Percentiles rank a stretch among this genome's conserved stretches.
Conservation (phyloP, 2,113 vertebrate genomes). For the Illadopsis cleaveri region DNA sequence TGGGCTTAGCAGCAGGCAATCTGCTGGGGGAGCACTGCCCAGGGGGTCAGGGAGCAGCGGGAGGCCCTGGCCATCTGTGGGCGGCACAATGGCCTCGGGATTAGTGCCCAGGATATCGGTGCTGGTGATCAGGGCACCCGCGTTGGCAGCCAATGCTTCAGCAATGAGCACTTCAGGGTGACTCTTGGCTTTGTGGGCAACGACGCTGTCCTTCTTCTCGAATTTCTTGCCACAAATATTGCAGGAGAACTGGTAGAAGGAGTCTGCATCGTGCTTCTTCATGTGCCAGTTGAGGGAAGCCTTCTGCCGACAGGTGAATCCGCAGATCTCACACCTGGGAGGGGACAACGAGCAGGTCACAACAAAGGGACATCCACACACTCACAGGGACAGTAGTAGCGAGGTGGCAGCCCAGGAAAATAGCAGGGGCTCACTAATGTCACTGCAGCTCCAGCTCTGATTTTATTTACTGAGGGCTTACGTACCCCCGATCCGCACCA, state of each 20-base stretch:
- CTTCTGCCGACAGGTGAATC: conserved; percentile 98
- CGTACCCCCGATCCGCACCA: background rate
- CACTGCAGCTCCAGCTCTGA: background rate
- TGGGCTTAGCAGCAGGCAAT: conserved; percentile 73
- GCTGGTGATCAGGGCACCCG: conserved; percentile 91
- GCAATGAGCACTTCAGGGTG: conserved; percentile 97
- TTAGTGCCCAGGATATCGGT: conserved; percentile 81
- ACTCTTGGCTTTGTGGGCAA: conserved; percentile 97
- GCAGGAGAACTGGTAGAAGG: conserved; percentile 98
- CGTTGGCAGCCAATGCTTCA: conserved; percentile 95
- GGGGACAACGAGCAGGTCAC: background rate
- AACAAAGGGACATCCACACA: background rate
- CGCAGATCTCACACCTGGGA: conserved; percentile 94
- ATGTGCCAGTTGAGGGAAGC: conserved; percentile 99
- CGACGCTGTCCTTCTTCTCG: conserved; percentile 98
- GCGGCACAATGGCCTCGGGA: conserved; percentile 75
- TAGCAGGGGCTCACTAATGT: background rate
- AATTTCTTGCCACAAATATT: conserved; percentile 98
- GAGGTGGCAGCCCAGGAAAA: background rate
- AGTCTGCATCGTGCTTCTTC: conserved; percentile 97
- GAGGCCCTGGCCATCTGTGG: conserved; percentile 74
- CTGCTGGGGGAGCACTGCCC: conserved; percentile 68
- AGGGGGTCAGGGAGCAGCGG: conserved; percentile 76
- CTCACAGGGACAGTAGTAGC: fast-evolving
- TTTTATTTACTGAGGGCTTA: background rate